phyloP scores from a whole-genome alignment of 1,140 invertebrate genomes.

The Chironomus striatipennis region DNA sequence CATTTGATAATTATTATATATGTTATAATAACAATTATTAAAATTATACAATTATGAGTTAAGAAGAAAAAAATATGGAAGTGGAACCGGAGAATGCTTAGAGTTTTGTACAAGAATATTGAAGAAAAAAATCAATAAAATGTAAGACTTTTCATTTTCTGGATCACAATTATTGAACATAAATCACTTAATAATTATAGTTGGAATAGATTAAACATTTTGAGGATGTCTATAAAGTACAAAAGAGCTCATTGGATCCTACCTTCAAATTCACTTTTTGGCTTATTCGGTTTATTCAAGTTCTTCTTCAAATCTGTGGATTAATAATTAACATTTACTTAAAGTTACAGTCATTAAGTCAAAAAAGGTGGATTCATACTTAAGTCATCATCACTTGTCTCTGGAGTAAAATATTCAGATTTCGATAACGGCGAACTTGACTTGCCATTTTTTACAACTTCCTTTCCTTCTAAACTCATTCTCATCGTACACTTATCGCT shows the following conservation, averaged over 20 bases:
- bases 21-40: too few relatives aligned
- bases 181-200: too few relatives aligned
- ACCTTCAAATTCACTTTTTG: constrained; percentile 16
- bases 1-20: too few relatives aligned
- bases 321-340: not conserved
- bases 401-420: not conserved
- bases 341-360: not conserved
- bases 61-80: too few relatives aligned
- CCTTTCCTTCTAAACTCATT: not conserved
- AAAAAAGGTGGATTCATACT: not conserved
- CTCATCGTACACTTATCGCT: not conserved
- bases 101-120: too few relatives aligned
- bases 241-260: not conserved
- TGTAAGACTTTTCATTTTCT: too few relatives aligned
- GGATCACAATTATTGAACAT: too few relatives aligned
- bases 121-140: too few relatives aligned
- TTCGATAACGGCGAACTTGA: not conserved
- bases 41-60: too few relatives aligned
- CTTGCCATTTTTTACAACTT: not conserved
- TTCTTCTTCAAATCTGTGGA: not conserved
- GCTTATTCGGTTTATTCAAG: not conserved
- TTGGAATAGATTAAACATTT: too few relatives aligned
- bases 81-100: too few relatives aligned
- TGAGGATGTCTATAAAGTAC: not conserved
- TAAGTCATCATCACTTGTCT: constrained; percentile 4